Evolutionary conservation across 2,888 invertebrate genomes (phyloP).

Genomic region (Folsomia manolachei): DNA sequence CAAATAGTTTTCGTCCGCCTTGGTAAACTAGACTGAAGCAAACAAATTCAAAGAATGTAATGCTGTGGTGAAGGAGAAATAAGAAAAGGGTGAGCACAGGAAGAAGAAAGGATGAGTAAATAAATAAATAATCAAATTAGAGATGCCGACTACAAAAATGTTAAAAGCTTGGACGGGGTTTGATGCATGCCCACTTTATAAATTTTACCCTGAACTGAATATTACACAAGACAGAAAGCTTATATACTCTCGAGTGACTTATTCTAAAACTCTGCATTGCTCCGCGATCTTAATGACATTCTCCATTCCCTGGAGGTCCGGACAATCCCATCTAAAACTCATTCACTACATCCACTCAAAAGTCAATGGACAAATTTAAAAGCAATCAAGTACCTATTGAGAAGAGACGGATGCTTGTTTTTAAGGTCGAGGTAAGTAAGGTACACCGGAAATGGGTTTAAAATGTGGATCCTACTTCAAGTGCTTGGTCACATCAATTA

Average conservation of each 20-base stretch:
- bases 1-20: too few relatives aligned
- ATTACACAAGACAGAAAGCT: too few relatives aligned
- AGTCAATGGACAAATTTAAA: not conserved
- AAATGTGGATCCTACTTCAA: not conserved
- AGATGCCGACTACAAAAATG: slow-evolving; percentile 5
- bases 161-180: not conserved
- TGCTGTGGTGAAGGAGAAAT: too few relatives aligned
- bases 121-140: slow-evolving; percentile 15
- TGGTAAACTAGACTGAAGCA: too few relatives aligned
- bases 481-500: not conserved
- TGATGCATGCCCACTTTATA: not conserved
- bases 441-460: not conserved
- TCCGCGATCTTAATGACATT: not conserved
- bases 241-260: not conserved
- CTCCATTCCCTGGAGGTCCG: not conserved
- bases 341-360: not conserved
- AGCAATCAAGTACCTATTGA: not conserved
- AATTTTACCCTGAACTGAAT: not conserved
- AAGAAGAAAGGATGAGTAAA: not conserved
- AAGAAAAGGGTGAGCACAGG: not conserved
- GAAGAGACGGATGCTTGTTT: not conserved
- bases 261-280: not conserved
- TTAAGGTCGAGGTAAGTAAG: too few relatives aligned
- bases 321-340: not conserved
- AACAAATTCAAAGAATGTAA: too few relatives aligned